Evolutionary conservation across 2,888 invertebrate species (phyloP).

Genomic region (Sphinx pinastri): DNA sequence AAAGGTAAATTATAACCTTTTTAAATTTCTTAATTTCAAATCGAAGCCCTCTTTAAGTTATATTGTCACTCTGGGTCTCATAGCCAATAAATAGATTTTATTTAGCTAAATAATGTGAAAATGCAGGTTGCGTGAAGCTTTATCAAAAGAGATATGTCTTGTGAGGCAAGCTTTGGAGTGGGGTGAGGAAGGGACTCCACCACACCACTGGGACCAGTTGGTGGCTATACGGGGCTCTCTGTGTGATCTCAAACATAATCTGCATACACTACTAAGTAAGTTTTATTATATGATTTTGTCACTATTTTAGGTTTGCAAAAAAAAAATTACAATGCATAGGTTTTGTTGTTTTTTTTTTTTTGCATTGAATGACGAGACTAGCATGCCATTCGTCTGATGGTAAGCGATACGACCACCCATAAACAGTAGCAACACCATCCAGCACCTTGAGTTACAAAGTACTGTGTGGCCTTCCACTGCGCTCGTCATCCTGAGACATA

Average conservation of each 20-base stretch:
- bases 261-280: conserved; percentile 70
- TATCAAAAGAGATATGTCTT: conserved; percentile 73
- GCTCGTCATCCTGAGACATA: too few species aligned
- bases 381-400: too few species aligned
- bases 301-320: background rate
- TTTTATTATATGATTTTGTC: conserved; percentile 26
- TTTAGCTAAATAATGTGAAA: conserved; percentile 5
- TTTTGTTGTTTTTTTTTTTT: background rate
- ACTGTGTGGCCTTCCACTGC: too few species aligned
- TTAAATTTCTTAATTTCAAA: too few species aligned
- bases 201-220: conserved; percentile 78
- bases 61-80: too few species aligned
- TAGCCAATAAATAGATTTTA: too few species aligned
- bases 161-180: conserved; percentile 76
- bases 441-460: too few species aligned
- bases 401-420: too few species aligned
- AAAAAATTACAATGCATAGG: background rate
- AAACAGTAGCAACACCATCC: too few species aligned
- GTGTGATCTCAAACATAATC: conserved; percentile 74
- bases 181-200: conserved; percentile 76
- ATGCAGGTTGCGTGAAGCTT: conserved; percentile 67
- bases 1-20: conserved; percentile 71
- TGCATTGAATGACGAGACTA: too few species aligned
- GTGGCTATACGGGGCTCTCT: conserved; percentile 71
- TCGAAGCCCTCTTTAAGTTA: too few species aligned